Conservation (phyloP, 2,888 invertebrate genomes). For the Platycheirus rosarum region DNA sequence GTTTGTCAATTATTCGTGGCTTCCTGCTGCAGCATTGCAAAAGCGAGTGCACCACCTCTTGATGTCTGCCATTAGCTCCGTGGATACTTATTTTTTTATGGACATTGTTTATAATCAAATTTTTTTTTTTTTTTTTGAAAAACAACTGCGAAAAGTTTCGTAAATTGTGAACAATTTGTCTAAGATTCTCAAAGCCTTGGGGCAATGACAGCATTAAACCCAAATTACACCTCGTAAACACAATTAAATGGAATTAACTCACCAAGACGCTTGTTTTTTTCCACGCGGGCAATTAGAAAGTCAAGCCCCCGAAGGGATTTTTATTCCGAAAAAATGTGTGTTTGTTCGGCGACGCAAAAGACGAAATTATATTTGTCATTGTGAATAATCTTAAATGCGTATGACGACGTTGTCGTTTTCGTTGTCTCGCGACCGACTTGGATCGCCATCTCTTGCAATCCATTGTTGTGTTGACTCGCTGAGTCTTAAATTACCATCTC, state of each 20-base stretch:
- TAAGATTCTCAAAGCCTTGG: slow-evolving; percentile 1
- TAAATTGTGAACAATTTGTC: slow-evolving; percentile 10
- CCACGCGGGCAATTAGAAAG: slow-evolving; percentile 55
- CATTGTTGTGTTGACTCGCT: slow-evolving; percentile 36
- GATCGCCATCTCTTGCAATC: slow-evolving; percentile 12
- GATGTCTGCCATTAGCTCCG: background rate
- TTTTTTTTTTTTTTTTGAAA: background rate
- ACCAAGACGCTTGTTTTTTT: background rate
- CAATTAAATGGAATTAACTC: slow-evolving; percentile 53
- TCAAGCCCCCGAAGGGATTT: slow-evolving; percentile 18
- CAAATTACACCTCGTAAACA: slow-evolving; percentile 45
- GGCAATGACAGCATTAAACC: slow-evolving; percentile 23
- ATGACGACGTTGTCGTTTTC: background rate
- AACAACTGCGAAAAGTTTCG: slow-evolving; percentile 8
- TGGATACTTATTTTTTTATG: slow-evolving; percentile 24
- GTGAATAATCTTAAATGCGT: slow-evolving; percentile 32
- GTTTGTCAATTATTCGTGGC: slow-evolving; percentile 65
- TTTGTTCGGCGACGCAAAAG: slow-evolving; percentile 6
- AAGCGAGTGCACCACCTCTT: background rate
- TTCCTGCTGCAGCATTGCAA: slow-evolving; percentile 34
- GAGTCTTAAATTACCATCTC: slow-evolving; percentile 57
- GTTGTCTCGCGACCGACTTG: background rate
- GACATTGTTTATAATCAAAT: background rate
- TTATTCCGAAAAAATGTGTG: slow-evolving; percentile 21
- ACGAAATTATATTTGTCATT: slow-evolving; percentile 21